Conservation (phyloP, 2,113 vertebrate species). For the Regulus satrapa region DNA sequence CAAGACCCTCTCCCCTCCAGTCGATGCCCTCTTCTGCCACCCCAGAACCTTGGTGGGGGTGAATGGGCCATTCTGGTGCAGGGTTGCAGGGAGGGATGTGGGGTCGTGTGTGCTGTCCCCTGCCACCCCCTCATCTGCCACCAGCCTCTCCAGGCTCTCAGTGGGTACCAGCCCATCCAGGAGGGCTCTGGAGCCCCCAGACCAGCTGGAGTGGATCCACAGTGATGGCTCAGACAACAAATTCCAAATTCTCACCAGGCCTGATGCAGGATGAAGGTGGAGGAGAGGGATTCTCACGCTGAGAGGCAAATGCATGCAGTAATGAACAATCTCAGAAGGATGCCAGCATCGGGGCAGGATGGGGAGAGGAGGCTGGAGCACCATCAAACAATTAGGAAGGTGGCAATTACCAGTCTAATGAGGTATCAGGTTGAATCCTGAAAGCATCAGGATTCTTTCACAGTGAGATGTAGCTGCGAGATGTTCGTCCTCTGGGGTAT, state of each 20-base stretch:
- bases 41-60: accelerated
- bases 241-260: background rate
- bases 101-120: too few species aligned
- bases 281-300: accelerated
- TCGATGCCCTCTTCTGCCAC: background rate
- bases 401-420: slow-evolving; percentile 35
- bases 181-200: background rate
- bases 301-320: background rate
- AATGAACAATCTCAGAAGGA: slow-evolving; percentile 4
- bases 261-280: background rate
- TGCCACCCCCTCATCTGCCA: background rate
- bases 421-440: background rate
- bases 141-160: background rate
- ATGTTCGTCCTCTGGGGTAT: background rate
- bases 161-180: accelerated
- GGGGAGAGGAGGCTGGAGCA: background rate
- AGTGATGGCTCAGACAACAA: background rate
- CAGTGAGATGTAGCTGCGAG: background rate
- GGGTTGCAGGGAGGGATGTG: too few species aligned
- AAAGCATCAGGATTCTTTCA: slow-evolving; percentile 36
- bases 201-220: accelerated
- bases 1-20: background rate
- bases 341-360: background rate
- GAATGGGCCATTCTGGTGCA: background rate
- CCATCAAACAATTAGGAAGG: slow-evolving; percentile 22